Conservation (phyloP, 2,113 vertebrate genomes). For the Petrocephalus microphthalmus region DNA sequence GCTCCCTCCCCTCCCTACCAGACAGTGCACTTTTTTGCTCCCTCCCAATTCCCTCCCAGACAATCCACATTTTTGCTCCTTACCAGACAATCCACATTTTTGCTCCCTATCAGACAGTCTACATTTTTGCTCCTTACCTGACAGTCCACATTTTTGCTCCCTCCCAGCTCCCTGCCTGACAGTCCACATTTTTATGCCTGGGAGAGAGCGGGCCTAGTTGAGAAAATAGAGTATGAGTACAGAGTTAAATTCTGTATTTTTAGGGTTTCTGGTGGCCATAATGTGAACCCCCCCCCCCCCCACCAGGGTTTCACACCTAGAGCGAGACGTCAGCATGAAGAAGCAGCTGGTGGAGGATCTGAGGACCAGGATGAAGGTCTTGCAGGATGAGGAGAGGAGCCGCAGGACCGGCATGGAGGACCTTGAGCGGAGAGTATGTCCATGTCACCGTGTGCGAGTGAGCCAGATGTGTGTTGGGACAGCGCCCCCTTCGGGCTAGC, state of each 20-base stretch:
- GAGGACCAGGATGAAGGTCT: conserved; percentile 68
- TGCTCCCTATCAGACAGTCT: neutral
- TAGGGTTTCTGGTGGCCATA: neutral
- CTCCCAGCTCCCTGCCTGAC: neutral
- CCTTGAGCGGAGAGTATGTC: conserved; percentile 77
- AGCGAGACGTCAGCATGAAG: conserved; percentile 80
- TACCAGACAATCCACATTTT: too few relatives aligned
- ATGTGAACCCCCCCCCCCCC: conserved; percentile 11
- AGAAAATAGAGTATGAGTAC: neutral
- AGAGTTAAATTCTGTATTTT: neutral
- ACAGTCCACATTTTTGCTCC: neutral
- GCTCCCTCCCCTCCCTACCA: neutral
- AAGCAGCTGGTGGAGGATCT: conserved; percentile 80
- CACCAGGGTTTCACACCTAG: conserved; percentile 64
- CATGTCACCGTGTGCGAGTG: neutral
- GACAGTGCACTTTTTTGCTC: neutral
- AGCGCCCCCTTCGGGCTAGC: neutral
- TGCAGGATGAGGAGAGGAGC: conserved; percentile 75
- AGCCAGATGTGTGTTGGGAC: neutral
- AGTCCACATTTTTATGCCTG: neutral
- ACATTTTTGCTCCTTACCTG: neutral
- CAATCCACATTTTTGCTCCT: neutral
- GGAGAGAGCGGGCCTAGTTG: neutral
- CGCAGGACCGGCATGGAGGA: conserved; percentile 65
- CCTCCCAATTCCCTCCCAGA: too few relatives aligned